These are phyloP conservation scores for Scaptomyza cyrtandrae DNA, from an alignment of 2,888 invertebrate species.

Conservation along the genomic window DNA sequence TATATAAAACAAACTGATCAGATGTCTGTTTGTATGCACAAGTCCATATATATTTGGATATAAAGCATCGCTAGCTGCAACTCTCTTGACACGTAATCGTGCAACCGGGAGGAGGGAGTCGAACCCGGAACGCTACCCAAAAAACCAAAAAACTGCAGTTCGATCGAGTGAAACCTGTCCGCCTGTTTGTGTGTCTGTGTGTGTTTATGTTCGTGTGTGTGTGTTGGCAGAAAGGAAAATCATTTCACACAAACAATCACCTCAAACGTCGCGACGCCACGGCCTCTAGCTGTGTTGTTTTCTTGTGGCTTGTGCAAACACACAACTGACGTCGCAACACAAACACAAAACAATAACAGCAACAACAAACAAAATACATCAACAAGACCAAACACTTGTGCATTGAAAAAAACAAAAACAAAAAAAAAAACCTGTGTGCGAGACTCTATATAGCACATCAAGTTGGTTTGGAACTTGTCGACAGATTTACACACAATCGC, in stretches of 20 bases:
- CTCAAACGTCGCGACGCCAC: slow-evolving; percentile 17
- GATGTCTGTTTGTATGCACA: slow-evolving; percentile 10
- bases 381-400: slow-evolving; percentile 58
- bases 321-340: slow-evolving; percentile 36
- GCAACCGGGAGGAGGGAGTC: slow-evolving; percentile 62
- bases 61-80: slow-evolving; percentile 45
- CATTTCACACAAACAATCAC: slow-evolving; percentile 75
- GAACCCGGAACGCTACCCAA: slow-evolving; percentile 69
- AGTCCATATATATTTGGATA: slow-evolving; percentile 29
- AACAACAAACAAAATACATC: slow-evolving; percentile 23
- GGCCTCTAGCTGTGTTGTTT: slow-evolving; percentile 24
- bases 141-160: slow-evolving; percentile 27
- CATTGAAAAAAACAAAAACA: slow-evolving; percentile 31
- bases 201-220: not conserved
- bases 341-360: slow-evolving; percentile 31
- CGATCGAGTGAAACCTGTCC: slow-evolving; percentile 78
- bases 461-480: slow-evolving; percentile 57
- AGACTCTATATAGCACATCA: slow-evolving; percentile 51
- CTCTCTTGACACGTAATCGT: slow-evolving; percentile 69
- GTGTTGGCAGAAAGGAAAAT: slow-evolving; percentile 68
- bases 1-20: slow-evolving; percentile 6
- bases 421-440: slow-evolving; percentile 17
- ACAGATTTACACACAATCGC: slow-evolving; percentile 71
- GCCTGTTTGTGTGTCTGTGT: slow-evolving; percentile 7
- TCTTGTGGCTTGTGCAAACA: slow-evolving; percentile 62